A percentile compares a stretch with the other conserved stretches of the same genome.
Evolutionary conservation across 2,888 invertebrate species (phyloP).

Genomic region (Drosophila kanekoi): DNA sequence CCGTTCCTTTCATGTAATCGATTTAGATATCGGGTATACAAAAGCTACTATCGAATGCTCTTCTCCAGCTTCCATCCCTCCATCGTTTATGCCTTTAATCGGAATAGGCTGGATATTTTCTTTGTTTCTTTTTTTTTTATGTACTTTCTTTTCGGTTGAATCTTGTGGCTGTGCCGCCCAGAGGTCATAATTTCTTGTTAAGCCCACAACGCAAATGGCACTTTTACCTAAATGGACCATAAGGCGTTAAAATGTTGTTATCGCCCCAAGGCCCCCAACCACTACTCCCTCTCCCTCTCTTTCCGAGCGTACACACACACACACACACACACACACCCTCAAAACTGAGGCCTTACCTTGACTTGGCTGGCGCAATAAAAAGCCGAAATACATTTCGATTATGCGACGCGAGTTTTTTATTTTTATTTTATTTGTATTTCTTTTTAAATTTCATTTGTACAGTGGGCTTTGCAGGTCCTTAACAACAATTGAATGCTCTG

Average conservation of each 20-base stretch:
- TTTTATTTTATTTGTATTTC: constrained; percentile 22
- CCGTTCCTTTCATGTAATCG: neutral
- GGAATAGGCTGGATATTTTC: constrained; percentile 8
- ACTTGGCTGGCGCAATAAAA: constrained; percentile 65
- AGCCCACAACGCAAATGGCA: constrained; percentile 82
- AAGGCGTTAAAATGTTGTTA: constrained; percentile 82
- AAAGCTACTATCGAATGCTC: neutral
- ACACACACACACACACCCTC: constrained; percentile 11
- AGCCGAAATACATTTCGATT: constrained; percentile 77
- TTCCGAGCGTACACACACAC: constrained; percentile 6
- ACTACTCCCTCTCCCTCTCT: neutral
- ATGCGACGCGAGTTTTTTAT: constrained; percentile 54
- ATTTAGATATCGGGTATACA: neutral
- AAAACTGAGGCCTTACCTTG: constrained; percentile 52
- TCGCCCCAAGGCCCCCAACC: constrained; percentile 37
- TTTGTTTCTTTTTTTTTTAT: constrained; percentile 46
- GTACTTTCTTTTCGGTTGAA: constrained; percentile 30
- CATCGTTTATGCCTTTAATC: constrained; percentile 4
- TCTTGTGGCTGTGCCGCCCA: constrained; percentile 46
- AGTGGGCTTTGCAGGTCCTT: constrained; percentile 54
- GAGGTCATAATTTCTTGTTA: constrained; percentile 82
- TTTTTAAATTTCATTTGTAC: constrained; percentile 54
- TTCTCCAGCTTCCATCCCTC: neutral
- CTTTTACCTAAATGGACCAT: constrained; percentile 83
- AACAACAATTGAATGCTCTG: constrained; percentile 67